A percentile compares a stretch with the other conserved stretches of the same genome.
Conservation (phyloP, 2,113 vertebrate genomes). For the Morone saxatilis region DNA sequence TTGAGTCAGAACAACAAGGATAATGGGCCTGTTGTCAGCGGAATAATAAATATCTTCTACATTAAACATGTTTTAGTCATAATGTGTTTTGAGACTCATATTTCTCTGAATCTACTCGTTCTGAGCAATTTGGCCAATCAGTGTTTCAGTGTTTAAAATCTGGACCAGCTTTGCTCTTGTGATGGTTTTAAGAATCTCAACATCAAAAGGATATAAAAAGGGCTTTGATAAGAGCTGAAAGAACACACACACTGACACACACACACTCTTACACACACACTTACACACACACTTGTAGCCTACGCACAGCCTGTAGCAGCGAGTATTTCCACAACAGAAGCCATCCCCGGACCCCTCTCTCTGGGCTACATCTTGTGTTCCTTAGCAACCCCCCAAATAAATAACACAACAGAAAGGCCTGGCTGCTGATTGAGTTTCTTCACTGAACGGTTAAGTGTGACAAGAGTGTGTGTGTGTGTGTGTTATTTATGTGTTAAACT, state of each 20-base stretch:
- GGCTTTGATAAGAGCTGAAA: conserved; percentile 60
- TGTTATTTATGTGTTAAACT: conserved; percentile 31
- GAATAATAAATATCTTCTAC: neutral
- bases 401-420: conserved; percentile 57
- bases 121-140: neutral
- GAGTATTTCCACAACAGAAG: conserved; percentile 76
- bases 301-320: conserved; percentile 45
- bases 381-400: conserved; percentile 79
- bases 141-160: neutral
- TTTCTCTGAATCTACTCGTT: neutral
- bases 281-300: conserved; percentile 41
- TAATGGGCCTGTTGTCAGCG: neutral
- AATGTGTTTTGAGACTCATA: neutral
- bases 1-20: conserved; percentile 7
- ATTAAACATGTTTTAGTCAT: neutral
- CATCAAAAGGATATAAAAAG: conserved; percentile 54
- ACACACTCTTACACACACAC: conserved; percentile 32
- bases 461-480: conserved; percentile 16
- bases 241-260: conserved; percentile 24
- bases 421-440: conserved; percentile 53
- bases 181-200: conserved; percentile 36
- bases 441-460: conserved; percentile 23
- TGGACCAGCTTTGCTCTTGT: conserved; percentile 15
- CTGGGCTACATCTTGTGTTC: conserved; percentile 62
- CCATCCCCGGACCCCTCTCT: conserved; percentile 62